phyloP scores from a whole-genome alignment of 1,140 invertebrate genomes.

The Drosophila ficusphila region DNA sequence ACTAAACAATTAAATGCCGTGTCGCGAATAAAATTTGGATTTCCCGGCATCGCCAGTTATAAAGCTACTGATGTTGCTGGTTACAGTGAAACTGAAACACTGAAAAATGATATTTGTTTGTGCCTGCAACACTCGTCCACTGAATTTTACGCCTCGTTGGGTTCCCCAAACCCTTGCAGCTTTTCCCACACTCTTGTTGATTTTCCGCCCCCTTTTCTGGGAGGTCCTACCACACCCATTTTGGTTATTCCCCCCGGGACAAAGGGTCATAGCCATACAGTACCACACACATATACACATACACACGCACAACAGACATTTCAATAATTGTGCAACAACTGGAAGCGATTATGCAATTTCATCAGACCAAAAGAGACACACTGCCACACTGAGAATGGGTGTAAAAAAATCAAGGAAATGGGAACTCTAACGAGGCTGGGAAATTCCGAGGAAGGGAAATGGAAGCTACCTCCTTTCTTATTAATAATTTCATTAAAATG shows the following conservation, averaged over 20 bases:
- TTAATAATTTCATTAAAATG: too few relatives aligned
- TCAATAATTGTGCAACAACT: slow-evolving; percentile 83
- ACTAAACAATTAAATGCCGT: slow-evolving; percentile 62
- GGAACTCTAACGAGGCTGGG: background rate
- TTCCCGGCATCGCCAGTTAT: slow-evolving; percentile 20
- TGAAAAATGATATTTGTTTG: slow-evolving; percentile 70
- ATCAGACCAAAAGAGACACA: slow-evolving; percentile 71
- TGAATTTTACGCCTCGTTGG: slow-evolving; percentile 78
- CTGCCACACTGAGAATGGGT: slow-evolving; percentile 57
- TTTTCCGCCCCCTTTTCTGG: slow-evolving; percentile 14
- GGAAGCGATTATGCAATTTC: slow-evolving; percentile 82
- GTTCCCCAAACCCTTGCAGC: slow-evolving; percentile 27
- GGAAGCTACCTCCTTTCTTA: background rate
- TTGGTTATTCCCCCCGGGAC: background rate
- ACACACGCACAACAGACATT: slow-evolving; percentile 56
- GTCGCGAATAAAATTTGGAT: slow-evolving; percentile 65
- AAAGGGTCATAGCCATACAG: slow-evolving; percentile 34
- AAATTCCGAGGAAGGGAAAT: background rate
- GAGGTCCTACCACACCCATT: slow-evolving; percentile 8
- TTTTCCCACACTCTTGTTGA: slow-evolving; percentile 6
- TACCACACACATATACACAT: background rate
- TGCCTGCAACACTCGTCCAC: slow-evolving; percentile 50
- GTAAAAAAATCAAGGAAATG: slow-evolving; percentile 49
- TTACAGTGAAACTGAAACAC: slow-evolving; percentile 2
- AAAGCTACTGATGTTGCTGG: background rate